These are phyloP conservation scores for Plecturocebus donacophilus DNA, from an alignment of 2,113 vertebrate species.

Conservation along the genomic window DNA sequence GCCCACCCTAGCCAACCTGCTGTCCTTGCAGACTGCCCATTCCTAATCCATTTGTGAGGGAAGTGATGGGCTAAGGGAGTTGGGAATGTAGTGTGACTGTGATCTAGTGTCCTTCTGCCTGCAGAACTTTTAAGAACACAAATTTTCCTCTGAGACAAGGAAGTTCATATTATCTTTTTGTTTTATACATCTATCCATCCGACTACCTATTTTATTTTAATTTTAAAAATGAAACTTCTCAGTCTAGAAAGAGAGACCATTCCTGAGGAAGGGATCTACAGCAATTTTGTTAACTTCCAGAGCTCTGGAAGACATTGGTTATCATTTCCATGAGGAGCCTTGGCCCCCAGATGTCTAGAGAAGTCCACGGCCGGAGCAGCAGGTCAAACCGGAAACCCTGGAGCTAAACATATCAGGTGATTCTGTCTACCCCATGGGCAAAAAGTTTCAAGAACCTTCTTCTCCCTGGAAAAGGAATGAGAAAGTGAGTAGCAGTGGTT, in stretches of 20 bases:
- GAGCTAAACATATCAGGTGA: neutral
- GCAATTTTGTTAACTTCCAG: neutral
- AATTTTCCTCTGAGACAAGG: neutral
- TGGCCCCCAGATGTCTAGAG: neutral
- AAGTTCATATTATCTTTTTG: neutral
- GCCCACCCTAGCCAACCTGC: neutral
- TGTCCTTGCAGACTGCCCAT: neutral
- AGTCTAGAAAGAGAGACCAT: neutral
- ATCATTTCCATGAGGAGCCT: neutral
- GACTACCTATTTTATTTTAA: neutral
- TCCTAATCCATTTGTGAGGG: neutral
- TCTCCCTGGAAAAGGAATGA: neutral
- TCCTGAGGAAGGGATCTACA: neutral
- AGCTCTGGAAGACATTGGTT: neutral
- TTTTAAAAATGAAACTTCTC: neutral
- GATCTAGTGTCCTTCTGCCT: neutral
- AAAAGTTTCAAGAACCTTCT: neutral
- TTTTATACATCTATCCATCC: neutral
- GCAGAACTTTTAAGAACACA: neutral
- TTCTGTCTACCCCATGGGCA: neutral
- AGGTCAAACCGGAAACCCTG: neutral
- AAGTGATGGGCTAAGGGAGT: neutral
- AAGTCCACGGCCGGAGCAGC: neutral
- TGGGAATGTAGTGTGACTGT: neutral
- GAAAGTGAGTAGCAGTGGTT: neutral